Evolutionary conservation across 1,140 invertebrate species (phyloP), one percentile per base, ranked within the genome.

Genomic region (Drosophila truncata): DNA sequence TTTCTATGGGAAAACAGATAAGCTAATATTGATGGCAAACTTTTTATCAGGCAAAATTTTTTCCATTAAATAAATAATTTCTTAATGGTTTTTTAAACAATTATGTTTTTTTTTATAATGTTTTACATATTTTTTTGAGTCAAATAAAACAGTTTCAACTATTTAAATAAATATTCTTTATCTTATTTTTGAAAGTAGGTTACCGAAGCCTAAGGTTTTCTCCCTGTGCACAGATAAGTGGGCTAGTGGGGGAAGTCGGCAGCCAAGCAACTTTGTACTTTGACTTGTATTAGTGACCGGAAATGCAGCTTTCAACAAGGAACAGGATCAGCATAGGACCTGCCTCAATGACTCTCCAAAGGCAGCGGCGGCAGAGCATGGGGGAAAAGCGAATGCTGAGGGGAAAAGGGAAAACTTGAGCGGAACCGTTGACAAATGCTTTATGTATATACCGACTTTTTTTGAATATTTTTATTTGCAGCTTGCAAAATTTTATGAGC

Each of bases 261-360:
- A 77, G 64, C 60, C 75, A 70, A 67, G 67, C 82, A 87, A 88
- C 84, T 84, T 88, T 88, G 69, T 84, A 84, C 85, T 90, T 88
- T 88, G 85, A 90, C 85, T 84, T 90, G 85, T 84, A 90, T 84
- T 88, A 88, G 85, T 88, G 85, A 88, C 85, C 85, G 85, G 85
- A 88, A 88, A 88, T 90, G 84, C 84, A 81, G 80, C 64, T 83
- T 83, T 85, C 81, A 78, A 63, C 59, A 61, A 61, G 64, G 55
- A 78, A 72, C 66, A 75, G 66, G 72, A 69, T 80, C 79, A 83
- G 65, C 66, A 41, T 63, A 78, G 61, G 73, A 77, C 63, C 61
- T 75, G 82, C 79, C 70, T 78, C 82, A 85, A 85, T 86, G 81
- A 86, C 66, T 82, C 75, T 76, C 76, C 83, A 86, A 87, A 86